Evolutionary conservation across 2,113 vertebrate species (phyloP), one percentile per base, ranked within the genome.

Genomic region (Gobius niger): DNA sequence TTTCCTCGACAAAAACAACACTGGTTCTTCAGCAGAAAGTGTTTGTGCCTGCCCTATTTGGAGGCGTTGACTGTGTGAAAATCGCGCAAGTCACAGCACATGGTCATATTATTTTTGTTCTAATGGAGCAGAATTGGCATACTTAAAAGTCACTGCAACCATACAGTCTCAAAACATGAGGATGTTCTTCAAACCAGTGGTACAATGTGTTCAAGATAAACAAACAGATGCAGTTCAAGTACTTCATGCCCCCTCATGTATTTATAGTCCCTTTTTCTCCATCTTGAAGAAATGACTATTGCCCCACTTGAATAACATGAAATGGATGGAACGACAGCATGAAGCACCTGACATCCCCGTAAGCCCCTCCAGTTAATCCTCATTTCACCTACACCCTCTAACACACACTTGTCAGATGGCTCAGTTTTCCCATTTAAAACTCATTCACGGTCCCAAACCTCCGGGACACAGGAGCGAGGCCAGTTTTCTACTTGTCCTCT

Each of bases 401-500:
- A 77, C n/a, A 53, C 6, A 5, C 66, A 53, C 52, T 65, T 80
- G 73, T 70, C 67, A 68, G 53, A 69, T 79, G 67, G 84, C 68
- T 81, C 75, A 50, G 11, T 59, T 77, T 74, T 63, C 63, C 52
- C 67, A 71, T 78, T 81, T 12, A 73, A 80, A 70, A 73, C 70
- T 57, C 9, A 69, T 15, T 61, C 44, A 65, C 51, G 54, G 76
- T 70, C 67, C 74, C 65, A 34, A 57, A 40, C 34, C 54, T 40
- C 19, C 24, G 19, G 54, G 54, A 40, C 19, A 40, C 11, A 13
- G 12, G 11, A 14, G 34, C 14, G 14, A 67, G 62, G 14, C n/a
- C 61, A 11, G 53, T 65, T 57, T 52, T 67, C 50, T 47, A 42
- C 41, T 41, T 70, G 40, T 47, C 59, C 63, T 66, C 18, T 6